Percentiles rank a stretch among this genome's conserved stretches.
Evolutionary conservation across 2,888 invertebrate genomes (phyloP).

Genomic region (Epicampocera succincta): DNA sequence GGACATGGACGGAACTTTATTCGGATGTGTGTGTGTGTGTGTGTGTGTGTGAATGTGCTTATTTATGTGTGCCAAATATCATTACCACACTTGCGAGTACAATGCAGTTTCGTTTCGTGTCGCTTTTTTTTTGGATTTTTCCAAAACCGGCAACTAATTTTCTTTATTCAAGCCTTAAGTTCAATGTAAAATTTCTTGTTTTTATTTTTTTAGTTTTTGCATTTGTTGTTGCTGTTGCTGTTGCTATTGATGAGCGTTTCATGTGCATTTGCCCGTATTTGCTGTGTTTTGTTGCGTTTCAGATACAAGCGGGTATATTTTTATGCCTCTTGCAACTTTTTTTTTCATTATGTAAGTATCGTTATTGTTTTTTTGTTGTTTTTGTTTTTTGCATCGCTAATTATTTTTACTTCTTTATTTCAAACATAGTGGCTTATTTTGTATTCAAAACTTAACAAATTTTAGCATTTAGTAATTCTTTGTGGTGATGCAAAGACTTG

Average conservation of each 20-base stretch:
- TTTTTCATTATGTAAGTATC: slow-evolving; percentile 47
- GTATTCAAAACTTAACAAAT: slow-evolving; percentile 8
- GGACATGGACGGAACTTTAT: too few relatives aligned
- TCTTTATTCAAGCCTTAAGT: slow-evolving; percentile 57
- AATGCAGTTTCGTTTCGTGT: too few relatives aligned
- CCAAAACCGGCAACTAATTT: slow-evolving; percentile 54
- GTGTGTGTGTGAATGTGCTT: neutral
- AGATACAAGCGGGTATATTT: neutral
- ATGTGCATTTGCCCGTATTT: slow-evolving; percentile 23
- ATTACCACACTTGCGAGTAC: slow-evolving; percentile 3
- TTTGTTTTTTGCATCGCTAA: slow-evolving; percentile 51
- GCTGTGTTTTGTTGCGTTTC: neutral
- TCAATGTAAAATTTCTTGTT: slow-evolving; percentile 63
- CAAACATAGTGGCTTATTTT: neutral
- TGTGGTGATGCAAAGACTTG: slow-evolving; percentile 34
- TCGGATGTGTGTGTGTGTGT: too few relatives aligned
- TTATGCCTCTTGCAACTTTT: slow-evolving; percentile 8
- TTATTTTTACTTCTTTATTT: slow-evolving; percentile 45
- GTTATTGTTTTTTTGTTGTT: too few relatives aligned
- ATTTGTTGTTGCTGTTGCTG: neutral
- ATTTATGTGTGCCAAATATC: slow-evolving; percentile 51
- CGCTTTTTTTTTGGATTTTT: slow-evolving; percentile 21
- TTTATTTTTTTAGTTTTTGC: neutral
- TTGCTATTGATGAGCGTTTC: slow-evolving; percentile 35
- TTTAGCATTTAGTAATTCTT: slow-evolving; percentile 37